Evolutionary conservation across 2,888 invertebrate genomes (phyloP), one percentile per base, ranked within the genome.

Genomic region (Mayetiola destructor): DNA sequence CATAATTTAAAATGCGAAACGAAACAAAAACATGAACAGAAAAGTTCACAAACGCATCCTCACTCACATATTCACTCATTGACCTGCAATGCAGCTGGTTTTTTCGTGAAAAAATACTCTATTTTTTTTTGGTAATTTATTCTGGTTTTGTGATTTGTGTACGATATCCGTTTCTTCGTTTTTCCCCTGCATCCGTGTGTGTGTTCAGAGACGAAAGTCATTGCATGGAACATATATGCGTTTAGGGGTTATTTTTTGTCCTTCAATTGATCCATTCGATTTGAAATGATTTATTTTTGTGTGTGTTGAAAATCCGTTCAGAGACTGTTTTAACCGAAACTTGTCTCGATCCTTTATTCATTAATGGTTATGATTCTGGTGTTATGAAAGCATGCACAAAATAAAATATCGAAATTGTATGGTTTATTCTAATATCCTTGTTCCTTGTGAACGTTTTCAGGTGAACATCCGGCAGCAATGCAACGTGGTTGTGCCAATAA

Each of bases 381-480:
- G n/a, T n/a, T n/a, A n/a, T n/a, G n/a, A n/a, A n/a, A n/a, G n/a
- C n/a, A n/a, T n/a, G n/a, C n/a, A n/a, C n/a, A n/a, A n/a, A n/a
- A n/a, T n/a, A n/a, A n/a, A n/a, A n/a, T n/a, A n/a, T n/a, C n/a
- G n/a, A n/a, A n/a, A n/a, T n/a, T n/a, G n/a, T n/a, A n/a, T n/a
- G n/a, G n/a, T n/a, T n/a, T n/a, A n/a, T n/a, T n/a, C n/a, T n/a
- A n/a, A n/a, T n/a, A n/a, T n/a, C n/a, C n/a, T n/a, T n/a, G n/a
- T n/a, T n/a, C n/a, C n/a, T n/a, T n/a, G n/a, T n/a, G n/a, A n/a
- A n/a, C n/a, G n/a, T 69, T 66, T 65, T 68, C 73, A 88, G 87
- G 87, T 66, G 88, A 88, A 70, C 87, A 87, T 69, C 88, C 88
- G 65, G 88, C 88, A 59, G 88, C 88, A 40, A 88, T 89, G 88